phyloP scores from a whole-genome alignment of 2,113 vertebrate genomes.

The Odobenus rosmarus region DNA sequence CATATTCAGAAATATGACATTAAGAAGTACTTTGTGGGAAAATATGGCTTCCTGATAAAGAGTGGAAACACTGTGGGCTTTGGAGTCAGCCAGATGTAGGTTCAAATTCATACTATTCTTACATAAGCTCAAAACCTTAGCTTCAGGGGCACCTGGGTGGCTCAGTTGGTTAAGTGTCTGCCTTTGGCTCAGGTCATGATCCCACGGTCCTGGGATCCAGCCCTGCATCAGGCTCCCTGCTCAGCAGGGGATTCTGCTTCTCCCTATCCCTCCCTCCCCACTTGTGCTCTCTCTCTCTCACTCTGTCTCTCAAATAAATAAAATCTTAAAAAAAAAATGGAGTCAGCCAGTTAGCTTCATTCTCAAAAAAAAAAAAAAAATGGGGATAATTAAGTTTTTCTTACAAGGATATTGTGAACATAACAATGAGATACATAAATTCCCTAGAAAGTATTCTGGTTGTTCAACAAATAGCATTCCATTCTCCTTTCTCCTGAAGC shows the following conservation, averaged over 20 bases:
- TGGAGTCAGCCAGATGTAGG: not conserved
- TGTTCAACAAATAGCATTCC: not conserved
- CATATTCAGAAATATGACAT: constrained; percentile 51
- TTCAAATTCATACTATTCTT: constrained; percentile 4
- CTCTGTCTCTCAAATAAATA: no score
- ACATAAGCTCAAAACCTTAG: not conserved
- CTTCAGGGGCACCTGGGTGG: not conserved
- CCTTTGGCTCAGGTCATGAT: no score
- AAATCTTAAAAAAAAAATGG: no score
- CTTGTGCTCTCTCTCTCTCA: no score
- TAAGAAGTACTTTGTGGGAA: constrained; percentile 37
- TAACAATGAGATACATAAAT: not conserved
- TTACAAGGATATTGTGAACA: not conserved
- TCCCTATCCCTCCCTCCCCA: no score
- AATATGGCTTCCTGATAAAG: not conserved
- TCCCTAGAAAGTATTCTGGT: not conserved
- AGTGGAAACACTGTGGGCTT: not conserved
- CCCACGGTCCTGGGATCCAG: no score
- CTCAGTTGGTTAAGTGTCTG: no score
- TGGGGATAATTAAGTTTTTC: not conserved
- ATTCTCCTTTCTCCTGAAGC: not conserved
- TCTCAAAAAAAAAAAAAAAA: not conserved
- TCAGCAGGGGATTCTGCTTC: no score
- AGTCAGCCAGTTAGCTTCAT: not conserved
- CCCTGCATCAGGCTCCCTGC: no score